Conservation (phyloP, 2,113 vertebrate species). For the Lota lota region DNA sequence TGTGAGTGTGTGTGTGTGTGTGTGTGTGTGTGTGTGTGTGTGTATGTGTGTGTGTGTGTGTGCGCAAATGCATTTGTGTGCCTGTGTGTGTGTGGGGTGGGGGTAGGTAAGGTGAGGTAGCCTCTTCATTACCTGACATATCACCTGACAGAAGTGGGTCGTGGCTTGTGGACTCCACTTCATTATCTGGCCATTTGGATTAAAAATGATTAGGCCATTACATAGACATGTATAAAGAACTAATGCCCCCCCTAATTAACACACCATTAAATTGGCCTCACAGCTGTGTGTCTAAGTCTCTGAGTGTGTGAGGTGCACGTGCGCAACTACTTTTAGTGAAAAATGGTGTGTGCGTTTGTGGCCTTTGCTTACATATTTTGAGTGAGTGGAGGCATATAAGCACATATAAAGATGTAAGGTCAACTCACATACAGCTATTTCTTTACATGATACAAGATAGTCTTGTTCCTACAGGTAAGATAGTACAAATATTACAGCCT, state of each 20-base stretch:
- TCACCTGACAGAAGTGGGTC: constrained; percentile 47
- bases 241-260: constrained; percentile 54
- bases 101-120: background rate
- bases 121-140: constrained; percentile 28
- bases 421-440: too few relatives aligned
- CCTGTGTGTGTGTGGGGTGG: background rate
- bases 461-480: too few relatives aligned
- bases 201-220: constrained; percentile 50
- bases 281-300: constrained; percentile 19
- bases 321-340: background rate
- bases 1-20: too few relatives aligned
- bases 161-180: constrained; percentile 37
- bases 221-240: constrained; percentile 38
- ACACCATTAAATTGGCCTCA: constrained; percentile 33
- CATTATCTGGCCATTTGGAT: constrained; percentile 53
- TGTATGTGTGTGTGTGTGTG: background rate
- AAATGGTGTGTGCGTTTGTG: background rate
- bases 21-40: too few relatives aligned
- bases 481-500: too few relatives aligned
- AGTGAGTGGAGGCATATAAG: background rate
- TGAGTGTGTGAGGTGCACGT: background rate
- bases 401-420: too few relatives aligned
- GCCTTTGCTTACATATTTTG: background rate
- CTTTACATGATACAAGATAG: too few relatives aligned
- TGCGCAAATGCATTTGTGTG: constrained; percentile 4